These are phyloP conservation scores for Drosophila neonasuta DNA, from an alignment of 2,888 invertebrate species.

Conservation along the genomic window DNA sequence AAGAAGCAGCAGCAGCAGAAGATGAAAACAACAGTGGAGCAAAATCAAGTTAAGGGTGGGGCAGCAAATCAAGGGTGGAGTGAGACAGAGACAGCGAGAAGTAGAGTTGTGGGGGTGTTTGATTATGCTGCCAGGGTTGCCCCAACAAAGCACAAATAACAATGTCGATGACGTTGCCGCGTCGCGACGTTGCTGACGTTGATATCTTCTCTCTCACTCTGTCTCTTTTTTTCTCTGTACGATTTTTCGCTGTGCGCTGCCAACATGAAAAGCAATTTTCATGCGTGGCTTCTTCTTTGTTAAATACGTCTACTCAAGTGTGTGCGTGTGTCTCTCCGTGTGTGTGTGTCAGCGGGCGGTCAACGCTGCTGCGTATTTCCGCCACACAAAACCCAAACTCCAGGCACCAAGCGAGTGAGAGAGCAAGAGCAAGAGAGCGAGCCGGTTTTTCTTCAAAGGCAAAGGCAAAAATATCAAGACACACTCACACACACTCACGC, in stretches of 20 bases:
- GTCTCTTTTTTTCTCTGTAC: constrained; percentile 29
- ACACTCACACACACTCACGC: constrained; percentile 6
- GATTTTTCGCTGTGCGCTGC: constrained; percentile 37
- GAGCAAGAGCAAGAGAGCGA: constrained; percentile 16
- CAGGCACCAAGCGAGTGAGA: constrained; percentile 20
- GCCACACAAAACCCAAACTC: constrained; percentile 55
- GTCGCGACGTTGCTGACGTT: constrained; percentile 61
- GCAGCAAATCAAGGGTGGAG: constrained; percentile 8
- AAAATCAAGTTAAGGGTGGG: constrained; percentile 40
- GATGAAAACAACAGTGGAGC: constrained; percentile 17
- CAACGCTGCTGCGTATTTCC: constrained; percentile 69
- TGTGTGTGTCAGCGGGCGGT: constrained; percentile 53
- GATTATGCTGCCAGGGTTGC: constrained; percentile 45
- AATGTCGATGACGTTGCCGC: constrained; percentile 55
- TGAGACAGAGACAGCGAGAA: background rate
- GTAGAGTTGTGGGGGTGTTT: constrained; percentile 13
- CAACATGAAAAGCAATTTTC: constrained; percentile 73
- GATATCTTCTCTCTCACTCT: constrained; percentile 53
- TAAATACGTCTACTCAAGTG: constrained; percentile 31
- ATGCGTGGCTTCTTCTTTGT: constrained; percentile 75
- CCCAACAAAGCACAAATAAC: constrained; percentile 45
- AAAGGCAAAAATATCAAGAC: constrained; percentile 39
- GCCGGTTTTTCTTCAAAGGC: constrained; percentile 74
- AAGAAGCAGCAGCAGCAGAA: constrained; percentile 1
- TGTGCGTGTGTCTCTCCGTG: constrained; percentile 10